phyloP scores from a whole-genome alignment of 2,888 invertebrate species.

The Cephus spinipes region DNA sequence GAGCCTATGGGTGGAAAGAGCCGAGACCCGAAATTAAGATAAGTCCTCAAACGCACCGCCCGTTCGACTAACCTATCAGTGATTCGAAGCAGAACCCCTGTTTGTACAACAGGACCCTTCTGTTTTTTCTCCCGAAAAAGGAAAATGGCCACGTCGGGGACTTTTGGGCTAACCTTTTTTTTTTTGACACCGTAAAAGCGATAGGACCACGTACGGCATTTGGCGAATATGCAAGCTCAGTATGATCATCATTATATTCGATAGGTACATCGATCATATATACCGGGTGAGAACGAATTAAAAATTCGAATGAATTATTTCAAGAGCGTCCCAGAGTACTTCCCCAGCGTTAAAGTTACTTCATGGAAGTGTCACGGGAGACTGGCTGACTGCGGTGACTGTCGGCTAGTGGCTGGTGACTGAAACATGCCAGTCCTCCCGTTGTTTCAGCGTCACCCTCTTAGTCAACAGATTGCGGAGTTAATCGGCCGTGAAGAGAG shows the following conservation, averaged over 20 bases:
- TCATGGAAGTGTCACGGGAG: neutral
- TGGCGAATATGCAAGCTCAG: too few species aligned
- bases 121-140: slow-evolving; percentile 29
- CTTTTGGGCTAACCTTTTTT: slow-evolving; percentile 2
- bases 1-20: slow-evolving; percentile 9
- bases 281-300: too few species aligned
- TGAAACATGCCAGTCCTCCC: slow-evolving; percentile 24
- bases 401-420: slow-evolving; percentile 32
- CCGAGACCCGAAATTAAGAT: slow-evolving; percentile 48
- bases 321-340: neutral
- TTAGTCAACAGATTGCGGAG: slow-evolving; percentile 49
- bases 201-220: too few species aligned
- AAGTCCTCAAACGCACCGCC: slow-evolving; percentile 58
- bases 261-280: too few species aligned
- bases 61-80: slow-evolving; percentile 40
- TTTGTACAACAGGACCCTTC: slow-evolving; percentile 32
- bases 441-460: slow-evolving; percentile 31
- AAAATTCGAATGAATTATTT: too few species aligned
- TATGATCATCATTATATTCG: too few species aligned
- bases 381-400: slow-evolving; percentile 1
- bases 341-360: neutral
- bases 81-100: slow-evolving; percentile 53
- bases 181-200: too few species aligned
- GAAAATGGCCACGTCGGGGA: slow-evolving; percentile 23
- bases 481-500: slow-evolving; percentile 64